Evolutionary conservation across 2,797 vertebrate genomes (phyloP).

Genomic region (Lemur catta): DNA sequence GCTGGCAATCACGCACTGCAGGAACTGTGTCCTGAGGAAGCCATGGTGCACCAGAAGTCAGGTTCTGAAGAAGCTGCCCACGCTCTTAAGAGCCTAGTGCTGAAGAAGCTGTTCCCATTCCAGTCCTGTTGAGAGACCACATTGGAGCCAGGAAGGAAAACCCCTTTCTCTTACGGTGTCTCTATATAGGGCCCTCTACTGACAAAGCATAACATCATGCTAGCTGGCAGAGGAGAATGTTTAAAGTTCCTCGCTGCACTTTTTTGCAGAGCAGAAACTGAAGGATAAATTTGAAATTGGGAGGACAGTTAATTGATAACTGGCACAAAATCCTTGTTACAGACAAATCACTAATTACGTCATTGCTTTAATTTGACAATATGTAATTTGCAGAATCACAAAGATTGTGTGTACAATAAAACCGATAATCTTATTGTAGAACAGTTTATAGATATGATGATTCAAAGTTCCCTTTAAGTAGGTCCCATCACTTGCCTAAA

Average conservation of each 20-base stretch:
- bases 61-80: not conserved
- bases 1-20: accelerated
- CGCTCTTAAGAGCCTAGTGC: not conserved
- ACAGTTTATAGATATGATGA: not conserved
- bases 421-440: not conserved
- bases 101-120: not conserved
- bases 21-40: not conserved
- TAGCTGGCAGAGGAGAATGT: not conserved
- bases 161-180: not conserved
- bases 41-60: not conserved
- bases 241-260: not conserved
- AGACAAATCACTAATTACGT: not conserved
- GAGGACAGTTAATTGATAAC: not conserved
- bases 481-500: not conserved
- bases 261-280: not conserved
- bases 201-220: not conserved
- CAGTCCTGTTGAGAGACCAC: not conserved
- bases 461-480: not conserved
- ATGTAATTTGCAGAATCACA: not conserved
- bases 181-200: not conserved
- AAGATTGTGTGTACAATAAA: not conserved
- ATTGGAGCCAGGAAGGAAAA: not conserved
- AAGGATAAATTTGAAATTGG: not conserved
- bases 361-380: not conserved
- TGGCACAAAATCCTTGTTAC: not conserved